Base-by-base conservation (phyloP, 2,797 vertebrate species). In the Potorous gilbertii region DNA sequence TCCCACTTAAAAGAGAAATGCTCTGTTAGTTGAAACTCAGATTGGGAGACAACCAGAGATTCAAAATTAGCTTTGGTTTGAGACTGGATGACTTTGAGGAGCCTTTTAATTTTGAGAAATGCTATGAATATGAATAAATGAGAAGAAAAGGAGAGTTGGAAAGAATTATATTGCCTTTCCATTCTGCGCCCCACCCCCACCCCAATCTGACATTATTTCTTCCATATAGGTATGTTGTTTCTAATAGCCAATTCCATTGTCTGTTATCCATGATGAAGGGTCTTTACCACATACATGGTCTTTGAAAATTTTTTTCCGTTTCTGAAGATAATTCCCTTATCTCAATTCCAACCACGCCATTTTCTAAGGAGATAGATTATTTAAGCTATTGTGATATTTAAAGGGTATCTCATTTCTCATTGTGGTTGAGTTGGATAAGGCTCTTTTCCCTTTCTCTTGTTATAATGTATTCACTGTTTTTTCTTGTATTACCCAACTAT, bases 331-430 rank as follows among this genome's bases (percentile, higher is more conserved):
- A 97, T 96, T 96, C 55, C 62, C 90, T 96, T 27, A 93, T 97
- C 56, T 98, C 94, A 96, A 29, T n/a, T 97, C 94, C 94, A 95
- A 93, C 90, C 56, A 93, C 59, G 92, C 92, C 16, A n/a, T 96
- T 97, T 29, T 97, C 90, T 96, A 93, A 97, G 50, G 94, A 95
- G 59, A 31, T 66, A n/a, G 55, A 81, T 90, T 96, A 94, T 90
- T 96, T 55, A 50, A 87, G 92, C 89, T 91, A 95, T 66, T 92
- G 90, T 54, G 93, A 97, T 97, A 94, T 62, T 93, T 93, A 95
- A n/a, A 16, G 28, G 59, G 40, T 52, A 50, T 54, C 95, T 96
- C 16, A 27, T 89, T 12, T 92, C 91, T 97, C 57, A 29, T 27
- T 91, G 56, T 81, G 29, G 55, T 93, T 95, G 21, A 29, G 31